A percentile compares a stretch with the other conserved stretches of the same genome.
These are phyloP conservation scores for Saccopteryx bilineata DNA, from an alignment of 2,113 vertebrate species.

Conservation along the genomic window DNA sequence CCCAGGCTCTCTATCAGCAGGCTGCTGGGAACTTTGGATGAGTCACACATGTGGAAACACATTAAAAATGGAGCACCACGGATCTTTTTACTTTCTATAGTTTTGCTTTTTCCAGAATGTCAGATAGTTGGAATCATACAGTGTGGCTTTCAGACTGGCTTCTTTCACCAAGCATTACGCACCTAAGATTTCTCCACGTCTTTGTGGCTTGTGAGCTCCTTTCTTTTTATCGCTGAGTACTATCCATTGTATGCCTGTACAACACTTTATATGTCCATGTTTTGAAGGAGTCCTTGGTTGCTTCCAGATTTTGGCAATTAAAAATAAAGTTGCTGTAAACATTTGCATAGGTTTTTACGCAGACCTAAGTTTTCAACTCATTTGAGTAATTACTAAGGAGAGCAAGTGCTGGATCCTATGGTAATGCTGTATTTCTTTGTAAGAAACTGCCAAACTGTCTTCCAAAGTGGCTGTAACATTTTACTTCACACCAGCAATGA, in stretches of 20 bases:
- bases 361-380: neutral
- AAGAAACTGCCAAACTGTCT: constrained; percentile 1
- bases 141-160: neutral
- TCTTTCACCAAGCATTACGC: neutral
- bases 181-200: neutral
- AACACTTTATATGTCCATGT: neutral
- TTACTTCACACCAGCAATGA: neutral
- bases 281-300: constrained; percentile 40
- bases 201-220: neutral
- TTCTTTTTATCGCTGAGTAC: neutral
- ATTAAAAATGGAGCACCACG: constrained; percentile 32
- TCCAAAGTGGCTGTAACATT: neutral
- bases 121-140: constrained; percentile 20
- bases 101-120: constrained; percentile 55
- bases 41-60: neutral
- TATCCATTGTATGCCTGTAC: neutral
- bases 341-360: neutral
- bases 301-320: constrained; percentile 15
- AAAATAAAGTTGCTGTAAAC: constrained; percentile 1
- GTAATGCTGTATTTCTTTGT: constrained; percentile 15
- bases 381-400: constrained; percentile 12
- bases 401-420: neutral
- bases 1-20: neutral
- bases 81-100: neutral
- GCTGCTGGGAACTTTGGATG: neutral